Percentiles rank a stretch among this genome's conserved stretches.
Evolutionary conservation across 2,113 vertebrate species (phyloP).

Genomic region (Ptilonorhynchus violaceus): DNA sequence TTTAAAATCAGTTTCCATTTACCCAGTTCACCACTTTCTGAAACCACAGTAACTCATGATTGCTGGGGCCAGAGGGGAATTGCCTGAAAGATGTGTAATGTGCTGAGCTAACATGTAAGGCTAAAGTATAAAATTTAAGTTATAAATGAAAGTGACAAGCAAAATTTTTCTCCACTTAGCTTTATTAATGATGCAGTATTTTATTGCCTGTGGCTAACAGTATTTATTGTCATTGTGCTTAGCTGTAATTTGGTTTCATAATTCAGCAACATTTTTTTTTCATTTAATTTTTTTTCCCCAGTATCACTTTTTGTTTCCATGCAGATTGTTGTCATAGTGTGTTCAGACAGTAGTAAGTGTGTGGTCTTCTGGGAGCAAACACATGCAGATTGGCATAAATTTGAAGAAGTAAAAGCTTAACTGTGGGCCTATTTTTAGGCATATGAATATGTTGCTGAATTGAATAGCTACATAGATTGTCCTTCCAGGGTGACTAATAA

Average conservation of each 20-base stretch:
- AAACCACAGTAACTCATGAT: conserved; percentile 59
- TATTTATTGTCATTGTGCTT: conserved; percentile 58
- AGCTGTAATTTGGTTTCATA: conserved; percentile 39
- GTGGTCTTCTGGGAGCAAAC: background rate
- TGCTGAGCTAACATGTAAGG: conserved; percentile 42
- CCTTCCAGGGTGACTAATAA: background rate
- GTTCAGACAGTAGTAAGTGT: background rate
- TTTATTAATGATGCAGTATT: conserved; percentile 61
- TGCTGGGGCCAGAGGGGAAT: conserved; percentile 61
- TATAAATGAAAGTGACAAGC: conserved; percentile 66
- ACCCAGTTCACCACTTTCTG: conserved; percentile 40
- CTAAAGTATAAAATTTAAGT: conserved; percentile 60
- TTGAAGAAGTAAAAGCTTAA: background rate
- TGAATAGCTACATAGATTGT: background rate
- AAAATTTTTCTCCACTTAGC: conserved; percentile 62
- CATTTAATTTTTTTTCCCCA: background rate
- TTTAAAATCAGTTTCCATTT: conserved; percentile 62
- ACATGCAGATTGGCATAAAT: background rate
- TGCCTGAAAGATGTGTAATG: conserved; percentile 60
- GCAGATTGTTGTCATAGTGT: background rate
- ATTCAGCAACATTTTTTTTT: background rate
- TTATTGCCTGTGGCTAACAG: conserved; percentile 47
- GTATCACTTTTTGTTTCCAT: background rate
- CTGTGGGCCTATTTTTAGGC: background rate
- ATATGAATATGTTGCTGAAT: background rate